These are phyloP conservation scores for Lepus timidus DNA, from an alignment of 2,113 vertebrate genomes.

Conservation along the genomic window DNA sequence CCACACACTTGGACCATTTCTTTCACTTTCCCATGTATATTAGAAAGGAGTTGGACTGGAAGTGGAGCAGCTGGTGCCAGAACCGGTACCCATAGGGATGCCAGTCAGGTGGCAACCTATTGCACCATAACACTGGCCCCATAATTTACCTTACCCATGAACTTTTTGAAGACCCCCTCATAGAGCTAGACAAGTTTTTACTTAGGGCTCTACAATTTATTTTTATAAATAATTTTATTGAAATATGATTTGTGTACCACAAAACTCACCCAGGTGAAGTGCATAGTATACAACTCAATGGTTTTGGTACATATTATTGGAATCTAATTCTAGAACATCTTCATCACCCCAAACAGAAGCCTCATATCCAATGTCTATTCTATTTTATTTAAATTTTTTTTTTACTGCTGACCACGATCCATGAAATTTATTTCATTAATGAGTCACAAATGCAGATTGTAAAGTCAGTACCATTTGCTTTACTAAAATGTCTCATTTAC, in stretches of 20 bases:
- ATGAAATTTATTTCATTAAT: neutral
- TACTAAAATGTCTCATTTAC: neutral
- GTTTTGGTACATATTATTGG: neutral
- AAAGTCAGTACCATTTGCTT: neutral
- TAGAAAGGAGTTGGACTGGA: too few species aligned
- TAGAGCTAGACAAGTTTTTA: neutral
- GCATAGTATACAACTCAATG: neutral
- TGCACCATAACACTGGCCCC: too few species aligned
- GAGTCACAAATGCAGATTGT: neutral
- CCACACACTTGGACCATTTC: too few species aligned
- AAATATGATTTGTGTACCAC: neutral
- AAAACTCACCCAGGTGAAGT: neutral
- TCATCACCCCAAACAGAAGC: neutral
- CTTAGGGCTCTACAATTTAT: neutral
- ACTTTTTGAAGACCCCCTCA: too few species aligned
- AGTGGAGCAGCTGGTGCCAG: too few species aligned
- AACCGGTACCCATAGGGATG: too few species aligned
- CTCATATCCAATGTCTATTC: neutral
- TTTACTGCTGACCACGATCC: neutral
- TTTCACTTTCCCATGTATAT: too few species aligned
- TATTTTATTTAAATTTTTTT: neutral
- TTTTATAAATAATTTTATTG: neutral
- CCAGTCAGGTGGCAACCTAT: too few species aligned
- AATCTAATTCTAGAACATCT: neutral
- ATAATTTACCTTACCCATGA: too few species aligned